These are phyloP conservation scores for Aphidius gifuensis DNA, from an alignment of 1,140 invertebrate genomes.

Conservation along the genomic window DNA sequence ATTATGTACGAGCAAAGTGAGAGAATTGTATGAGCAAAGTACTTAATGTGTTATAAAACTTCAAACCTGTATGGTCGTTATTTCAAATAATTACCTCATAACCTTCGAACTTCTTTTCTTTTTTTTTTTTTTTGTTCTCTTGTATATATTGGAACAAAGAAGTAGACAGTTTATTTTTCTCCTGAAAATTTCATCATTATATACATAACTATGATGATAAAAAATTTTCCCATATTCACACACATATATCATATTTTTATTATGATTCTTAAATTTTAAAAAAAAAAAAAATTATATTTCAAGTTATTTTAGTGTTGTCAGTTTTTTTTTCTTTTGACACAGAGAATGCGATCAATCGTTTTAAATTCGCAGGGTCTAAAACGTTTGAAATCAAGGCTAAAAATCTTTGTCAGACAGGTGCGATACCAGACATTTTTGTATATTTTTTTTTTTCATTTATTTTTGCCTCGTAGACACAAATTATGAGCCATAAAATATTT, in stretches of 20 bases:
- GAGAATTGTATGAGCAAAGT: no score
- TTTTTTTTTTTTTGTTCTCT: background rate
- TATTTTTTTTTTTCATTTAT: background rate
- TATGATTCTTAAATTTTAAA: no score
- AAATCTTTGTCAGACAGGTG: background rate
- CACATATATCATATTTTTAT: background rate
- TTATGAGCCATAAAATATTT: background rate
- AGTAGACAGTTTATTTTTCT: conserved; percentile 21
- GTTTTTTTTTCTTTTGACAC: background rate
- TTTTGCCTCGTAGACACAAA: background rate
- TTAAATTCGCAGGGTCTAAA: no score
- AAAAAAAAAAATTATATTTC: background rate
- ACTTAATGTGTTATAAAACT: no score
- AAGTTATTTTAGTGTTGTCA: background rate
- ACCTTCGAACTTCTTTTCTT: conserved; percentile 35
- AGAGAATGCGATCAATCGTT: conserved; percentile 2
- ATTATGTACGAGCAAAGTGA: no score
- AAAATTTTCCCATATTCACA: conserved; percentile 2
- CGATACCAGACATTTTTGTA: background rate
- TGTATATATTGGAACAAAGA: conserved; percentile 37
- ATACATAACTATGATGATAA: no score
- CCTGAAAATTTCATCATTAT: conserved; percentile 8
- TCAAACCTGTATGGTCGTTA: conserved; percentile 31
- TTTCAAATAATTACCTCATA: conserved; percentile 36
- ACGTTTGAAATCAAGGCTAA: background rate